Evolutionary conservation across 2,888 invertebrate species (phyloP).

Genomic region (Platycnemis pennipes): DNA sequence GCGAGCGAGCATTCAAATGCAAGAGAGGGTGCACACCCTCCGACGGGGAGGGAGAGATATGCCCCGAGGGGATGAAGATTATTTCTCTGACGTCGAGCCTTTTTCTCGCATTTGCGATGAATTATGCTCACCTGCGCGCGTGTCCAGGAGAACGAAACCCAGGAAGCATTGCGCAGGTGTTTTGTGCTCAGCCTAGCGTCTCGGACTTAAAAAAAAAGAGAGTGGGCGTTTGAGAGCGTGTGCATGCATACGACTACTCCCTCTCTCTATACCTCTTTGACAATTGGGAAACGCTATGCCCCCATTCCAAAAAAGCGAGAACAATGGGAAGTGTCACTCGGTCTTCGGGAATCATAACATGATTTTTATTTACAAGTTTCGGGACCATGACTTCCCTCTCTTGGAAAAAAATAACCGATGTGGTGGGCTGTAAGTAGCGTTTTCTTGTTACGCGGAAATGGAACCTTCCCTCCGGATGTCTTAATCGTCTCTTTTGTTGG

Average conservation of each 20-base stretch:
- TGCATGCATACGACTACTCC: not conserved
- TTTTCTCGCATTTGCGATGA: conserved; percentile 61
- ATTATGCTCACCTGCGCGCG: conserved; percentile 63
- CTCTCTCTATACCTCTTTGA: conserved; percentile 32
- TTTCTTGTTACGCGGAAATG: conserved; percentile 35
- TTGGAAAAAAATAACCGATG: not conserved
- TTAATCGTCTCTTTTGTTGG: conserved; percentile 22
- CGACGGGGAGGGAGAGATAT: not conserved
- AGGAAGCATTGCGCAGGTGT: conserved; percentile 58
- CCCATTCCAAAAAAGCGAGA: not conserved
- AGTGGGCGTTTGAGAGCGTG: conserved; percentile 37
- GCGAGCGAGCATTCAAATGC: conserved; percentile 9
- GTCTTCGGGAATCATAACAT: conserved; percentile 36
- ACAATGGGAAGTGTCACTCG: conserved; percentile 56
- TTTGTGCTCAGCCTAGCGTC: conserved; percentile 60
- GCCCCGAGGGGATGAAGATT: conserved; percentile 31
- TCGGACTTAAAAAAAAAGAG: conserved; percentile 28
- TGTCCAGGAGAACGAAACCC: conserved; percentile 7
- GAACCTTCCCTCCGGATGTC: conserved; percentile 48
- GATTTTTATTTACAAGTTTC: conserved; percentile 24
- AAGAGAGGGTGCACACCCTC: not conserved
- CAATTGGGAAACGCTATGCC: conserved; percentile 32
- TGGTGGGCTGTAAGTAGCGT: not conserved
- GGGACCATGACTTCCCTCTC: conserved; percentile 29
- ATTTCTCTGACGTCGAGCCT: not conserved